Evolutionary conservation across 2,888 invertebrate species (phyloP).

Genomic region (Nomada lathburiana): DNA sequence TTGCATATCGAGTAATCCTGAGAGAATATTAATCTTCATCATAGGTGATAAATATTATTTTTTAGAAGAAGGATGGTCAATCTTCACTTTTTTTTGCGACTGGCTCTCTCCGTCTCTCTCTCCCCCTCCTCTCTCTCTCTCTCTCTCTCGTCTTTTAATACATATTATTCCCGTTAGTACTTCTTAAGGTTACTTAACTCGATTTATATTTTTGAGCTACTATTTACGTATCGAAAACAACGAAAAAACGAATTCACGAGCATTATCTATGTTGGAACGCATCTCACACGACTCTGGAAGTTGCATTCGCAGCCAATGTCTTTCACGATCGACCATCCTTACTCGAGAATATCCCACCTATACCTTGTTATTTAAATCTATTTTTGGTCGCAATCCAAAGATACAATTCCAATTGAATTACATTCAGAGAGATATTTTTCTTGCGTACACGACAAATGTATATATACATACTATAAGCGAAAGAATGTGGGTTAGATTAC

Average conservation of each 20-base stretch:
- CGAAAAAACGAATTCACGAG: constrained; percentile 49
- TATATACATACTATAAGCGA: constrained; percentile 67
- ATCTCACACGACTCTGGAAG: constrained; percentile 28
- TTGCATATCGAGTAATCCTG: constrained; percentile 73
- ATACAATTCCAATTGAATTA: constrained; percentile 71
- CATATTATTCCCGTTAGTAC: constrained; percentile 6
- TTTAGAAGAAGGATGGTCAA: constrained; percentile 70
- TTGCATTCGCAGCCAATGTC: constrained; percentile 34
- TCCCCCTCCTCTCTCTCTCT: not conserved
- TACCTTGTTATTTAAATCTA: constrained; percentile 73
- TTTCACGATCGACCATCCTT: constrained; percentile 69
- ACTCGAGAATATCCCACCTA: constrained; percentile 66
- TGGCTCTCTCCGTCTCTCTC: constrained; percentile 34
- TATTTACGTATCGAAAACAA: constrained; percentile 47
- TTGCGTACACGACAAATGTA: constrained; percentile 76
- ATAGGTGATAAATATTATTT: constrained; percentile 57
- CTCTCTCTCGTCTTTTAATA: not conserved
- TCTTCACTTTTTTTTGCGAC: constrained; percentile 37
- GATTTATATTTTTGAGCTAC: constrained; percentile 33
- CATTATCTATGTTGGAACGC: constrained; percentile 33
- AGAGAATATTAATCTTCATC: constrained; percentile 64
- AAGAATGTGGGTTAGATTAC: constrained; percentile 39
- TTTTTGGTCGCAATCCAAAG: constrained; percentile 75
- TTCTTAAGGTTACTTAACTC: constrained; percentile 24
- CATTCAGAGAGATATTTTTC: constrained; percentile 76